These are phyloP conservation scores for Tapera naevia DNA, from an alignment of 2,797 vertebrate genomes.

Conservation along the genomic window DNA sequence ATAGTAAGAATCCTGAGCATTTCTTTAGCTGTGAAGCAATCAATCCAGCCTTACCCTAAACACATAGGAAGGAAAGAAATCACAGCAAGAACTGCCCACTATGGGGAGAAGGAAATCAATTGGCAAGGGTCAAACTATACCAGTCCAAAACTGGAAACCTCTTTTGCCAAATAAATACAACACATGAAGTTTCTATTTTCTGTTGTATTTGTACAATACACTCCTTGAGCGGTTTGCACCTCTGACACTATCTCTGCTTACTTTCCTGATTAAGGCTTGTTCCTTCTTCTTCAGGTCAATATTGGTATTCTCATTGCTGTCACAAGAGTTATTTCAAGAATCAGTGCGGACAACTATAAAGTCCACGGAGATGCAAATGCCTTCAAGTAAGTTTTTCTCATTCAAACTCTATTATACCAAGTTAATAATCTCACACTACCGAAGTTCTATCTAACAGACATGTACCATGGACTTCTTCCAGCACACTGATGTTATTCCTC, in stretches of 20 bases:
- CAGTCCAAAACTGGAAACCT: not conserved
- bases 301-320: conserved; percentile 92
- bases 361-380: conserved; percentile 90
- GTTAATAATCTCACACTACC: not conserved
- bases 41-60: not conserved
- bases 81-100: not conserved
- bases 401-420: not conserved
- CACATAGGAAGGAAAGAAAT: not conserved
- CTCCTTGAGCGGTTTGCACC: not conserved
- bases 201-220: not conserved
- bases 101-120: not conserved
- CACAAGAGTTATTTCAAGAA: conserved; percentile 94
- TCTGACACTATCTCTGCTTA: fast-evolving
- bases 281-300: conserved; percentile 83
- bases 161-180: not conserved
- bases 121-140: fast-evolving
- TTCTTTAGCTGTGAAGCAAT: not conserved
- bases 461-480: not conserved
- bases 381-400: conserved; percentile 86
- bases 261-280: not conserved
- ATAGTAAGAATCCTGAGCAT: not conserved
- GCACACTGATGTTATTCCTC: not conserved
- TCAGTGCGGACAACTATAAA: conserved; percentile 94
- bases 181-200: not conserved
- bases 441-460: not conserved